These are phyloP conservation scores for Trichonephila clavipes DNA, from an alignment of 1,140 invertebrate genomes.

Conservation along the genomic window DNA sequence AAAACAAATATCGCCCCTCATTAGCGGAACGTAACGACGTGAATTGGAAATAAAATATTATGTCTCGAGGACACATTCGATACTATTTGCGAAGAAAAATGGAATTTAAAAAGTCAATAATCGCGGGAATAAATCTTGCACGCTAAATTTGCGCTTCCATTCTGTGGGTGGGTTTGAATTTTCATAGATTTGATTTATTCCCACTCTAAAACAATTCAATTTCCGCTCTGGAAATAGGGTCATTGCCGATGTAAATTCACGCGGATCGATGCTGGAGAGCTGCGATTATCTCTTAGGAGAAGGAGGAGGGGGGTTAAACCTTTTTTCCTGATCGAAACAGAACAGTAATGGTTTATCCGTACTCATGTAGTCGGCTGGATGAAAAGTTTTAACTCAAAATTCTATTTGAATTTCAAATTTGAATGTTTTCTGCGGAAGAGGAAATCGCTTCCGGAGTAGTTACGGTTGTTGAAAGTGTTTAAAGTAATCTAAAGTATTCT, in stretches of 20 bases:
- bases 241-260: not conserved
- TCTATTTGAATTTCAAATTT: not conserved
- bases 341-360: not conserved
- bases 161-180: not conserved
- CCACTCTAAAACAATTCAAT: not conserved
- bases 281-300: not conserved
- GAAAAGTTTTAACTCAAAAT: no score
- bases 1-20: not conserved
- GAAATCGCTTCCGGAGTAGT: not conserved
- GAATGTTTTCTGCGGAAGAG: not conserved
- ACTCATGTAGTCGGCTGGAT: not conserved
- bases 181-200: not conserved
- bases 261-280: not conserved
- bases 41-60: not conserved
- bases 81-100: not conserved
- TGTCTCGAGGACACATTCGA: not conserved
- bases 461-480: not conserved
- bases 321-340: not conserved
- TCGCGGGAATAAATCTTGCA: not conserved
- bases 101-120: not conserved
- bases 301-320: not conserved
- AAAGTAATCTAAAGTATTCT: not conserved
- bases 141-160: not conserved
- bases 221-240: not conserved
- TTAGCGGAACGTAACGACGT: not conserved